A percentile compares a stretch with the other conserved stretches of the same genome.
These are phyloP conservation scores for Drosophila dives DNA, from an alignment of 2,888 invertebrate genomes.

Conservation along the genomic window DNA sequence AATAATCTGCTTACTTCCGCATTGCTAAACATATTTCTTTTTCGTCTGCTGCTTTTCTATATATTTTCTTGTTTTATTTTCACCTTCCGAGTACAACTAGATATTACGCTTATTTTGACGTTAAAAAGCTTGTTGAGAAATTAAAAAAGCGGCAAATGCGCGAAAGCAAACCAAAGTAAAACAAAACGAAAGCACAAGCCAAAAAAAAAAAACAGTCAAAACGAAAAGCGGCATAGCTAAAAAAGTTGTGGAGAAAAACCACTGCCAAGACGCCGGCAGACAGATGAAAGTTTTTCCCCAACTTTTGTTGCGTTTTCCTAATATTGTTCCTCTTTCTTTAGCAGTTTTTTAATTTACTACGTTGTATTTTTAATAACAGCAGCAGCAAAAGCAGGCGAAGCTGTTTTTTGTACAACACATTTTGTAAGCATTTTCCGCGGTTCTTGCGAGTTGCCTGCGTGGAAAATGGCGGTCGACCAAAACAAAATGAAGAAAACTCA, in stretches of 20 bases:
- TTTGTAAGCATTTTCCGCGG: slow-evolving; percentile 47
- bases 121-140: slow-evolving; percentile 76
- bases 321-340: slow-evolving; percentile 35
- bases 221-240: neutral
- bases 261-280: slow-evolving; percentile 49
- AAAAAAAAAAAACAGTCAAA: slow-evolving; percentile 31
- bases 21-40: slow-evolving; percentile 60
- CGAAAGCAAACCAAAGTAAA: slow-evolving; percentile 26
- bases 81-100: slow-evolving; percentile 54
- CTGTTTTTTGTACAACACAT: slow-evolving; percentile 35
- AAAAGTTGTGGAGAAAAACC: slow-evolving; percentile 35
- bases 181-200: slow-evolving; percentile 24
- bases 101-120: slow-evolving; percentile 77
- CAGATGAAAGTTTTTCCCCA: slow-evolving; percentile 33
- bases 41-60: slow-evolving; percentile 13
- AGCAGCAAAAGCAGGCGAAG: slow-evolving; percentile 10
- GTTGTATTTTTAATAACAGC: slow-evolving; percentile 68
- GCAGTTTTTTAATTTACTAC: slow-evolving; percentile 66
- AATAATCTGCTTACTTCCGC: slow-evolving; percentile 71
- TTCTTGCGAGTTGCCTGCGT: slow-evolving; percentile 58
- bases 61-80: slow-evolving; percentile 22
- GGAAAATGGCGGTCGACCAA: slow-evolving; percentile 65
- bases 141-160: slow-evolving; percentile 73
- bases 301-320: slow-evolving; percentile 64
- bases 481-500: slow-evolving; percentile 72